These are phyloP conservation scores for Petrolisthes cinctipes DNA, from an alignment of 2,888 invertebrate genomes.

Conservation along the genomic window DNA sequence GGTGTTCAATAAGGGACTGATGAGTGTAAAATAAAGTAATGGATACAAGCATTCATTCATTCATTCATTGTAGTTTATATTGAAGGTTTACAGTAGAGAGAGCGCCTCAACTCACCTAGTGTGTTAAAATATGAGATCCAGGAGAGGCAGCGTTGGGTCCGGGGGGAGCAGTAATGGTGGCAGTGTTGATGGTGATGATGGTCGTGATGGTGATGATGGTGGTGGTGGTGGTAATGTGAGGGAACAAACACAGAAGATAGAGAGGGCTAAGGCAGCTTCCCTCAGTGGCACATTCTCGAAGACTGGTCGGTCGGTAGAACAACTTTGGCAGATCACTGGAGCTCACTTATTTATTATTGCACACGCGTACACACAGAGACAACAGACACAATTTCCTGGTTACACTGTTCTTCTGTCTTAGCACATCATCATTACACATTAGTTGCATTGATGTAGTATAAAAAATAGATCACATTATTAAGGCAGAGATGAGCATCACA, in stretches of 20 bases:
- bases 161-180: background rate
- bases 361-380: background rate
- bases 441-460: background rate
- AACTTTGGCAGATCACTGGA: constrained; percentile 17
- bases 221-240: no score
- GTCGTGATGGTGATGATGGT: no score
- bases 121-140: background rate
- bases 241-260: background rate
- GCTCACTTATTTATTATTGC: constrained; percentile 11
- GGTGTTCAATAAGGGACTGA: no score
- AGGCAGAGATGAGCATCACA: constrained; percentile 13
- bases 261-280: background rate
- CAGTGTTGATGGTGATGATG: no score
- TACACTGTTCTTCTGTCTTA: background rate
- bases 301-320: background rate
- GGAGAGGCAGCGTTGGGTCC: background rate
- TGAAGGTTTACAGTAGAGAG: background rate
- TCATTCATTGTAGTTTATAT: no score
- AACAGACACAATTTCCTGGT: background rate
- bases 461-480: background rate
- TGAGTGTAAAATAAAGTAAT: no score
- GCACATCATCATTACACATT: background rate
- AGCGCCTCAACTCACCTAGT: background rate
- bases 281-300: constrained; percentile 25
- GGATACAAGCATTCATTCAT: no score